phyloP scores from a whole-genome alignment of 2,888 invertebrate species.

The Lochmaea crataegi region DNA sequence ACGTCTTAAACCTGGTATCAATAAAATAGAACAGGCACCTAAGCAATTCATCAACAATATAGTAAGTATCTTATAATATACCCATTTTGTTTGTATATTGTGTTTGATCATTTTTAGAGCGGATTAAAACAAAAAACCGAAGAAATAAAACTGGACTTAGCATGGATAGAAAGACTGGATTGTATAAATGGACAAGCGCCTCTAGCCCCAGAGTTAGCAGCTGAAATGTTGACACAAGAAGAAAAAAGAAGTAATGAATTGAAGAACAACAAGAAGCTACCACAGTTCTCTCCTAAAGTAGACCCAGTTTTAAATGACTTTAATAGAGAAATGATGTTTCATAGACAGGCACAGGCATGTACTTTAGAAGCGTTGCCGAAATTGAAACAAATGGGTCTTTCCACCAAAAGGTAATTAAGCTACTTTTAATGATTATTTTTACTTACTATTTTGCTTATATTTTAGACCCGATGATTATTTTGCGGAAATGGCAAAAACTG shows the following conservation, averaged over 20 bases:
- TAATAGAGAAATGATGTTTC: slow-evolving; percentile 88
- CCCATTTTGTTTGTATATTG: slow-evolving; percentile 44
- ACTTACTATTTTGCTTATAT: slow-evolving; percentile 21
- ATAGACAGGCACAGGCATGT: slow-evolving; percentile 88
- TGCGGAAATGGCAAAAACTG: slow-evolving; percentile 98
- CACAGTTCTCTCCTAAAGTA: slow-evolving; percentile 72
- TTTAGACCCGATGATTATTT: slow-evolving; percentile 93
- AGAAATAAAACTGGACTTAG: slow-evolving; percentile 77
- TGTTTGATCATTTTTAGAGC: slow-evolving; percentile 58
- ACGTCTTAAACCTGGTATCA: slow-evolving; percentile 86
- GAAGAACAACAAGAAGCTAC: slow-evolving; percentile 78
- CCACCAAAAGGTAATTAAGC: slow-evolving; percentile 70
- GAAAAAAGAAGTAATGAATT: slow-evolving; percentile 74
- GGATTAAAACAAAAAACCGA: slow-evolving; percentile 78
- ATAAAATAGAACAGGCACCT: slow-evolving; percentile 72
- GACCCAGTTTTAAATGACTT: slow-evolving; percentile 92
- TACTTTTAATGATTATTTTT: neutral
- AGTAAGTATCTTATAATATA: slow-evolving; percentile 67
- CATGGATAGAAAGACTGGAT: slow-evolving; percentile 91
- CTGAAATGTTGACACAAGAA: slow-evolving; percentile 82
- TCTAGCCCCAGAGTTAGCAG: slow-evolving; percentile 84
- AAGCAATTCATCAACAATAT: slow-evolving; percentile 78
- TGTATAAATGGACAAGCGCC: slow-evolving; percentile 81
- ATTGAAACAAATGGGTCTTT: slow-evolving; percentile 79
- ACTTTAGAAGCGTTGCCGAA: slow-evolving; percentile 82